Base-by-base conservation (phyloP, 2,888 invertebrate genomes). In the Acronicta leporina region DNA sequence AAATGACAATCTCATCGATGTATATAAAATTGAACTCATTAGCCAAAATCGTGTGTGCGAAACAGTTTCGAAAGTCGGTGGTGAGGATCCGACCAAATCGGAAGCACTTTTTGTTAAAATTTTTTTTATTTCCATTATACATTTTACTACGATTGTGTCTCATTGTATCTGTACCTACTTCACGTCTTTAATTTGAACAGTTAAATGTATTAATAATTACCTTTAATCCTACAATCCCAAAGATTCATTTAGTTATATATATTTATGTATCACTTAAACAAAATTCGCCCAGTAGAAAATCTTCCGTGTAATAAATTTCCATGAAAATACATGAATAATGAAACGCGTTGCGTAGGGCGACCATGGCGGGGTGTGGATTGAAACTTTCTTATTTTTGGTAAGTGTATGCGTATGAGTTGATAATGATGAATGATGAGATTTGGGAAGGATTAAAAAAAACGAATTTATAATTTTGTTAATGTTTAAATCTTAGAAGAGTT, bases 271-370 rank as follows among this genome's bases (percentile, higher is more conserved):
- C 15, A 40, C 41, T 56, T 64, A 53, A 50, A 65, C 60, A 65
- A 63, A 63, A 55, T 41, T 40, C 44, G 54, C 50, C 56, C 40
- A 11, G 45, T 11, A 45, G 38, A 20, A 65, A 69, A 75, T 64
- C 52, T 66, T 54, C 46, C 54, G 46, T 64, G 47, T 60, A 64
- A 59, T 73, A 75, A 68, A 66, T 73, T 75, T 75, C 61, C 75
- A 73, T 57, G 70, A 68, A 64, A 72, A 73, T 68, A 52, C 56
- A 77, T 73, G 73, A 75, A 73, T 73, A 67, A 77, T 68, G 69
- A 70, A 73, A 52, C 35, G 47, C 38, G 42, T 10, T 43, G 45
- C 8, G 50, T 64, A 64, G 68, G 66, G 69, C 27, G 58, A 66
- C 65, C 62, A 68, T 38, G 58, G 15, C 41, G 11, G 43, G 47